Conservation (phyloP, 2,797 vertebrate genomes). For the Chromobotia macracanthus region DNA sequence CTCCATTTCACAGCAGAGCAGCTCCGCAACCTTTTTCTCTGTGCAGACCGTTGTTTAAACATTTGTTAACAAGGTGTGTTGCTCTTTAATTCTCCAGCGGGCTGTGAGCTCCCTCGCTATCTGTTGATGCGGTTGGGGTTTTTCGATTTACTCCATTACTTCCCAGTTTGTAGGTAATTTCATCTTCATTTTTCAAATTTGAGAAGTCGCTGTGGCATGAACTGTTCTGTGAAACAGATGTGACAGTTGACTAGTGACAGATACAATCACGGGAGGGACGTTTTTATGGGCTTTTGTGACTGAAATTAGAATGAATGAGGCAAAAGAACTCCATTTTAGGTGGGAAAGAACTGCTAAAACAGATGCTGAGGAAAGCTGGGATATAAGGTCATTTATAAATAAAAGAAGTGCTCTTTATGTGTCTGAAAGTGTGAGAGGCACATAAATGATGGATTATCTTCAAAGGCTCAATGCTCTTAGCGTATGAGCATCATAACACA, state of each 20-base stretch:
- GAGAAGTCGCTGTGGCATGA: conserved; percentile 30
- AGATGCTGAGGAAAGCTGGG: conserved; percentile 32
- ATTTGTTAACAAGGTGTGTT: conserved; percentile 59
- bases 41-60: conserved; percentile 56
- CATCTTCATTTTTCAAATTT: conserved; percentile 53
- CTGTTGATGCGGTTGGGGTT: conserved; percentile 30
- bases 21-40: conserved; percentile 28
- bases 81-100: conserved; percentile 51
- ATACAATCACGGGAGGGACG: conserved; percentile 3
- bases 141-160: conserved; percentile 42
- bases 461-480: conserved; percentile 11
- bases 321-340: conserved; percentile 17
- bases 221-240: conserved; percentile 27
- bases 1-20: conserved; percentile 56
- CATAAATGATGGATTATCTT: conserved; percentile 55
- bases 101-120: conserved; percentile 26
- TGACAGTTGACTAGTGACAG: conserved; percentile 21
- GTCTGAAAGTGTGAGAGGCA: conserved; percentile 58
- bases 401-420: conserved; percentile 42
- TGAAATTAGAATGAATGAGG: conserved; percentile 17
- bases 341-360: conserved; percentile 10
- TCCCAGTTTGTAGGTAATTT: conserved; percentile 46
- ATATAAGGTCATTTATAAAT: conserved; percentile 53
- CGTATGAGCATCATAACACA: not conserved
- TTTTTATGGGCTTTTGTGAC: conserved; percentile 22